Evolutionary conservation across 2,113 vertebrate species (phyloP).

Genomic region (Lichenostomus cassidix): DNA sequence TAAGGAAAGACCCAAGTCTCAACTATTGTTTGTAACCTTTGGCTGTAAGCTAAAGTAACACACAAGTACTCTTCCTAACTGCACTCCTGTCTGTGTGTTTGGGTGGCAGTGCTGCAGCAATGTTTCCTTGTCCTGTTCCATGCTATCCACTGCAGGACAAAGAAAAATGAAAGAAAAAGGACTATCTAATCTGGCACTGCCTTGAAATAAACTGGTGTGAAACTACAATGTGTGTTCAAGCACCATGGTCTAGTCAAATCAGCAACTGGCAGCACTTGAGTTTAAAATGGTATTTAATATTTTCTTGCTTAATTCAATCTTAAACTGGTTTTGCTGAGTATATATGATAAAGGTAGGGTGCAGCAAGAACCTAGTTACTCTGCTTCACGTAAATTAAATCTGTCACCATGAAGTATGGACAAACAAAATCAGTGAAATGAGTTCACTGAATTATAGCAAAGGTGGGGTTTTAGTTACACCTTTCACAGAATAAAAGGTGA

Average conservation of each 20-base stretch:
- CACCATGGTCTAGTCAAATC: not conserved
- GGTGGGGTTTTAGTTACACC: not conserved
- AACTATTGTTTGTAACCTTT: not conserved
- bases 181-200: not conserved
- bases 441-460: not conserved
- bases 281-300: not conserved
- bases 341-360: not conserved
- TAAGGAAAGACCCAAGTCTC: not conserved
- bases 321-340: not conserved
- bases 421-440: not conserved
- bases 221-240: not conserved
- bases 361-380: not conserved
- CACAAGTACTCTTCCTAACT: not conserved
- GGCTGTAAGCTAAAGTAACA: not conserved
- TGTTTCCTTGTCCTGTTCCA: not conserved
- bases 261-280: not conserved
- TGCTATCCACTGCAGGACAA: not conserved
- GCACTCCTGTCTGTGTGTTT: not conserved
- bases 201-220: not conserved
- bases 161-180: not conserved
- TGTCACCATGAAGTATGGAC: not conserved
- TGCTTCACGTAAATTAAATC: not conserved
- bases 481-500: not conserved
- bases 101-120: not conserved
- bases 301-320: not conserved